Evolutionary conservation across 2,797 vertebrate genomes (phyloP).

Genomic region (Spheniscus humboldti): DNA sequence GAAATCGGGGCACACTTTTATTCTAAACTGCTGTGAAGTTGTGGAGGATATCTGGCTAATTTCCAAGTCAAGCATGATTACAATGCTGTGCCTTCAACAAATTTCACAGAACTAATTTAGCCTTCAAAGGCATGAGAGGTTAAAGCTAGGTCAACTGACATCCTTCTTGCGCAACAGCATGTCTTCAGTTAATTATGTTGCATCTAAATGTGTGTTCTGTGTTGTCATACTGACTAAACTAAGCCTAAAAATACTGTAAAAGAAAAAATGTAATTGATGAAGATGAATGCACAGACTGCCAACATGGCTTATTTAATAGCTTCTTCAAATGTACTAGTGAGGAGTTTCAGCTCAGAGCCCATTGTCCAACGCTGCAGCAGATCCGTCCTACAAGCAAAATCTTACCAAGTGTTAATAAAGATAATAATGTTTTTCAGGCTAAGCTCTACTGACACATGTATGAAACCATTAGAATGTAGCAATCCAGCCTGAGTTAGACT

Average conservation of each 20-base stretch:
- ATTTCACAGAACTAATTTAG: conserved; percentile 49
- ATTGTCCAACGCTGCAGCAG: not conserved
- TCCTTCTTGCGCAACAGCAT: not conserved
- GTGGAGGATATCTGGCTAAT: conserved; percentile 23
- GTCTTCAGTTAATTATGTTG: conserved; percentile 50
- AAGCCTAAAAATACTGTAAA: conserved; percentile 19
- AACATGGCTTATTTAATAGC: conserved; percentile 41
- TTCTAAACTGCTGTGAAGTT: not conserved
- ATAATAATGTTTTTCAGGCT: not conserved
- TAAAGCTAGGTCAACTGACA: conserved; percentile 50
- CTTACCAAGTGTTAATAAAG: not conserved
- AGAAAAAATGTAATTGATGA: conserved; percentile 1
- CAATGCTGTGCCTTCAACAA: not conserved
- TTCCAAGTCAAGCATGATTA: conserved; percentile 40
- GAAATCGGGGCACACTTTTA: not conserved
- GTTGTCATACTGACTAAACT: conserved; percentile 37
- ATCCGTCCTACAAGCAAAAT: not conserved
- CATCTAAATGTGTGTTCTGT: conserved; percentile 10
- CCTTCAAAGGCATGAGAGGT: conserved; percentile 28
- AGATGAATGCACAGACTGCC: conserved; percentile 31
- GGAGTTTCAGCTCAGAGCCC: not conserved
- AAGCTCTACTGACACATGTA: not conserved
- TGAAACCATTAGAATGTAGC: not conserved
- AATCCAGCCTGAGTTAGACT: not conserved
- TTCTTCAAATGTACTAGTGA: conserved; percentile 8